Conservation (phyloP, 2,113 vertebrate species). For the Rhinopomastus cyanomelas region DNA sequence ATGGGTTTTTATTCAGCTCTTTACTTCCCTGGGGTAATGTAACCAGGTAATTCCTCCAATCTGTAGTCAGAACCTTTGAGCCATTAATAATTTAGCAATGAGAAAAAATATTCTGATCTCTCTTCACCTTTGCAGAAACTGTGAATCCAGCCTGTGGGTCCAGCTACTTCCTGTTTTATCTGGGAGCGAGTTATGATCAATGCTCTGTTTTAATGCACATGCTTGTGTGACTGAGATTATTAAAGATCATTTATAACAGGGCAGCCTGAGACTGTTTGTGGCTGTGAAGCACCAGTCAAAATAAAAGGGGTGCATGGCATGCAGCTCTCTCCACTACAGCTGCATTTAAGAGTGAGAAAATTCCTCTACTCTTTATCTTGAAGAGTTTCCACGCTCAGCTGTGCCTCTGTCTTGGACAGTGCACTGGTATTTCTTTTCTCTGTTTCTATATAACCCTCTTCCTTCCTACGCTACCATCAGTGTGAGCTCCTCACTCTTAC, state of each 20-base stretch:
- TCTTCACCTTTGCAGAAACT: conserved; percentile 19
- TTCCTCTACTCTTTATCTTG: neutral
- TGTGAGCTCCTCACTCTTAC: neutral
- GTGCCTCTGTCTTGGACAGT: neutral
- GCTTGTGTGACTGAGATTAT: conserved; percentile 34
- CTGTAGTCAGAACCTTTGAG: conserved; percentile 40
- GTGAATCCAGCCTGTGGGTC: neutral
- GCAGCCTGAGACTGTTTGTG: neutral
- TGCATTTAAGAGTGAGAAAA: neutral
- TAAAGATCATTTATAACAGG: neutral
- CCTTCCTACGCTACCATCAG: neutral
- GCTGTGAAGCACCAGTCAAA: neutral
- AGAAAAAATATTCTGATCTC: conserved; percentile 32
- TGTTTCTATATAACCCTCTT: neutral
- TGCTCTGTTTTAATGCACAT: neutral
- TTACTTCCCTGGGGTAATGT: conserved; percentile 13
- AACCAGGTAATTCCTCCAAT: conserved; percentile 49
- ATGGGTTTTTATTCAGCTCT: conserved; percentile 31
- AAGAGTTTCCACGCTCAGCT: neutral
- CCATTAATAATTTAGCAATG: conserved; percentile 20
- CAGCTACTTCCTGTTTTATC: conserved; percentile 14
- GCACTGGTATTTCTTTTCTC: neutral
- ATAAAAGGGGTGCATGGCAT: neutral
- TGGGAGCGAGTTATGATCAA: neutral
- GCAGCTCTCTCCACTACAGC: neutral